phyloP scores from a whole-genome alignment of 2,113 vertebrate species.

The Laterallus jamaicensis region DNA sequence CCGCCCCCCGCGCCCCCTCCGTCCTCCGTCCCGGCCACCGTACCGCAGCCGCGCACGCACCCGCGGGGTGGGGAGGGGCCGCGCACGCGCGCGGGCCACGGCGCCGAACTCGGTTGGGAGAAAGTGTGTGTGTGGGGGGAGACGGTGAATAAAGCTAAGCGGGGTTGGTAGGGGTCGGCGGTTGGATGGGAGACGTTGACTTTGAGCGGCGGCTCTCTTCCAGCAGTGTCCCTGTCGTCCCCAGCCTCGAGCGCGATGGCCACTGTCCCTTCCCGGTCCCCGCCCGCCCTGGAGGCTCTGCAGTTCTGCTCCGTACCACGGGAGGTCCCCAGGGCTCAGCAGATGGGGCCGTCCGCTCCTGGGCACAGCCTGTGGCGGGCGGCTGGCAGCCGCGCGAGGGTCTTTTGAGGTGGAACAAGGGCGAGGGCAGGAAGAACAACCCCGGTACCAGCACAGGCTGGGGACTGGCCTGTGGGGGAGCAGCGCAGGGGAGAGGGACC shows the following conservation, averaged over 20 bases:
- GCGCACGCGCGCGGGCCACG: not conserved
- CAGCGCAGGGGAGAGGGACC: too few species aligned
- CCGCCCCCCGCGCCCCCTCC: not conserved
- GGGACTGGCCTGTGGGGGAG: too few species aligned
- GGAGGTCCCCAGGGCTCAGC: constrained; percentile 22
- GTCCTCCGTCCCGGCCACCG: not conserved
- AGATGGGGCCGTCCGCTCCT: not conserved
- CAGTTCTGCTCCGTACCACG: constrained; percentile 22
- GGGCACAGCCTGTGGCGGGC: too few species aligned
- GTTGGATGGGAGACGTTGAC: accelerated
- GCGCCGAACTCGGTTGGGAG: not conserved
- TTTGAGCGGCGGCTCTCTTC: accelerated
- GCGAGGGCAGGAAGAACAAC: too few species aligned
- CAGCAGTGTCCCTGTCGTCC: accelerated
- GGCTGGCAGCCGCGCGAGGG: not conserved
- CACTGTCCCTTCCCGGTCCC: accelerated
- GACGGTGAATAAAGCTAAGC: not conserved
- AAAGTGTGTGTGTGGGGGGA: too few species aligned
- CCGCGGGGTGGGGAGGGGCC: not conserved
- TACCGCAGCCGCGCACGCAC: not conserved
- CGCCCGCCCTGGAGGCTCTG: not conserved
- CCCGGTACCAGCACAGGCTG: too few species aligned
- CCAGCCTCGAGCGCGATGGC: accelerated
- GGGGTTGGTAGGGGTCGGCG: accelerated
- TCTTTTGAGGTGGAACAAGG: too few species aligned